phyloP scores from a whole-genome alignment of 1,140 invertebrate genomes.

The Drosophila ercepeae region DNA sequence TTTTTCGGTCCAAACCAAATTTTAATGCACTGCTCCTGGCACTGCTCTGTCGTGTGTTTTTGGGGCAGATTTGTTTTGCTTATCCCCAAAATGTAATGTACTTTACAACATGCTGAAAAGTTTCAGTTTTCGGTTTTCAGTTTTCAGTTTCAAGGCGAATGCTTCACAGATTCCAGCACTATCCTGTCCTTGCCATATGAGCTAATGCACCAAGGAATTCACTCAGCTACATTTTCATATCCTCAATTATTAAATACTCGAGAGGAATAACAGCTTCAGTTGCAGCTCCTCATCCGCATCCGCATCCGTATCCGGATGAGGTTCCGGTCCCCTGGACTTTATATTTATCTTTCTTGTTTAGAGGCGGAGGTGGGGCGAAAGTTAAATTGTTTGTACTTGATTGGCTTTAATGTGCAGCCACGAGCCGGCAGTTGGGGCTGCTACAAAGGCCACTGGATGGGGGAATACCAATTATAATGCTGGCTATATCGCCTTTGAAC shows the following conservation, averaged over 20 bases:
- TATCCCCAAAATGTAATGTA: conserved; percentile 69
- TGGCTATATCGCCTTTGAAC: conserved; percentile 66
- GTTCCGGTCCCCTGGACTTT: not conserved
- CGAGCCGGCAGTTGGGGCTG: not conserved
- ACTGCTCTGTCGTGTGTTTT: conserved; percentile 22
- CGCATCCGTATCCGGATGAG: not conserved
- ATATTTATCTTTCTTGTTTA: conserved; percentile 25
- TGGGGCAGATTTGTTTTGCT: conserved; percentile 72
- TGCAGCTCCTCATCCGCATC: conserved; percentile 11
- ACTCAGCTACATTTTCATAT: conserved; percentile 69
- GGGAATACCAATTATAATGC: conserved; percentile 64
- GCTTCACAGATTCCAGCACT: conserved; percentile 32
- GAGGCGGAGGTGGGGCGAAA: conserved; percentile 12
- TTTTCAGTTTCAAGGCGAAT: conserved; percentile 35
- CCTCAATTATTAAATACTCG: conserved; percentile 72
- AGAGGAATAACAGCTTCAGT: conserved; percentile 39
- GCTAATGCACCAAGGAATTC: conserved; percentile 64
- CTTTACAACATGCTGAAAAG: conserved; percentile 72
- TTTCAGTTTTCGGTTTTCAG: too few species aligned
- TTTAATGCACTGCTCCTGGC: conserved; percentile 59
- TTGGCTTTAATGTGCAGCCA: conserved; percentile 55
- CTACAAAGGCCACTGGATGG: too few species aligned
- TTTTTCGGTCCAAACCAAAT: conserved; percentile 21
- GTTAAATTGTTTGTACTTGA: conserved; percentile 21
- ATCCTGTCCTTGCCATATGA: conserved; percentile 13